phyloP scores from a whole-genome alignment of 2,888 invertebrate genomes.

The Neoitamus cyanurus region DNA sequence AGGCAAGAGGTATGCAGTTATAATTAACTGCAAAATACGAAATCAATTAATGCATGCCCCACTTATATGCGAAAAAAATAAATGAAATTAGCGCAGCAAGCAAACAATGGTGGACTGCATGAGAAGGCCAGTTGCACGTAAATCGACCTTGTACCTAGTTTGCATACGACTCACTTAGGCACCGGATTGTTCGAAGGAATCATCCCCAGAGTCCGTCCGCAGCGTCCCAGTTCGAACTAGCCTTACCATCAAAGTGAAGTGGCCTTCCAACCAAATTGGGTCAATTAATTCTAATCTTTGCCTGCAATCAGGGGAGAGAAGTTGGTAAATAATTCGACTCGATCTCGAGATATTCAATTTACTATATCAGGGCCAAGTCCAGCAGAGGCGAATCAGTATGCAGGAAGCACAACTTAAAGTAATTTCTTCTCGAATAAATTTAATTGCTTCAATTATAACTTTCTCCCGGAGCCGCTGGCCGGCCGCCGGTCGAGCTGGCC shows the following conservation, averaged over 20 bases:
- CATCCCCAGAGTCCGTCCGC: background rate
- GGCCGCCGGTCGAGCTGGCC: background rate
- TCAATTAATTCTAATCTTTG: slow-evolving; percentile 1
- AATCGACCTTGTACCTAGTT: background rate
- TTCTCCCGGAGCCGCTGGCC: background rate
- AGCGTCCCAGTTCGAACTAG: background rate
- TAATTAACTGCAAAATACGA: background rate
- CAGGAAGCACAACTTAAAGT: background rate
- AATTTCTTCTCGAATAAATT: slow-evolving; percentile 14
- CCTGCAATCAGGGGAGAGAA: background rate
- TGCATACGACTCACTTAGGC: background rate
- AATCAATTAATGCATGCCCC: background rate
- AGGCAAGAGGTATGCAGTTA: background rate
- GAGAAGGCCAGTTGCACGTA: background rate
- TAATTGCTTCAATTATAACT: slow-evolving; percentile 21
- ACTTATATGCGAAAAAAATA: background rate
- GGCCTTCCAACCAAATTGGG: background rate
- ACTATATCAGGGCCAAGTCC: background rate
- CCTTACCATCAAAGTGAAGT: background rate
- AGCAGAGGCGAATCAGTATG: background rate
- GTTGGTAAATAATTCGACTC: background rate
- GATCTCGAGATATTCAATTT: background rate
- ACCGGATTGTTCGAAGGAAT: background rate
- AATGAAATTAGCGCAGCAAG: background rate
- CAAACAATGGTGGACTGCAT: background rate